phyloP scores from a whole-genome alignment of 2,888 invertebrate species.

The Galerucella pusilla region DNA sequence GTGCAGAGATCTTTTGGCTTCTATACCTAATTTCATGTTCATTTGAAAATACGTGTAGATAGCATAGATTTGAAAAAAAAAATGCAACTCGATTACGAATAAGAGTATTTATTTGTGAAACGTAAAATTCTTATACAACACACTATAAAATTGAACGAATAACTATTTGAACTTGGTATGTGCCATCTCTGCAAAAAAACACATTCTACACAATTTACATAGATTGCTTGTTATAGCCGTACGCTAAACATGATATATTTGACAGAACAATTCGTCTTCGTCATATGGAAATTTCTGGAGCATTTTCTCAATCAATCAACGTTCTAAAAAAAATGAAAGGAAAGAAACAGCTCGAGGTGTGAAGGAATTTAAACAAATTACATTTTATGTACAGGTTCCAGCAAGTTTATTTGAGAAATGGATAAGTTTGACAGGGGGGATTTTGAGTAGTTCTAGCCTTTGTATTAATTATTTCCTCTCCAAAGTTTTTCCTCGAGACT shows the following conservation, averaged over 20 bases:
- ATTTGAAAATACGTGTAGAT: too few relatives aligned
- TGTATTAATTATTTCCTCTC: too few relatives aligned
- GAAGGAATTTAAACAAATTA: neutral
- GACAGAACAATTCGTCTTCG: constrained; percentile 33
- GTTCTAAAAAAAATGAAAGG: constrained; percentile 9
- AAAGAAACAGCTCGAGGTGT: neutral
- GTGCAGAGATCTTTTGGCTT: too few relatives aligned
- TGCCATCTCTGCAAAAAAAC: constrained; percentile 2
- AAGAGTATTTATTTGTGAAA: too few relatives aligned
- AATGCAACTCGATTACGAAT: too few relatives aligned
- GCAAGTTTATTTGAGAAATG: too few relatives aligned
- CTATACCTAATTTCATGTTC: too few relatives aligned
- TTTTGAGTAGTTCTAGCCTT: too few relatives aligned
- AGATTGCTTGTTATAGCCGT: constrained; percentile 46
- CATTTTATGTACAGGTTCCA: neutral
- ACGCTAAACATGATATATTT: constrained; percentile 20
- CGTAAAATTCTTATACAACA: too few relatives aligned
- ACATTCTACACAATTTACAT: constrained; percentile 44
- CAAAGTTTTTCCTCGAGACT: too few relatives aligned
- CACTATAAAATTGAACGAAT: neutral
- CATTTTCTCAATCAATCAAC: constrained; percentile 19
- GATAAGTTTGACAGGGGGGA: too few relatives aligned
- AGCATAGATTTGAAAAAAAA: too few relatives aligned
- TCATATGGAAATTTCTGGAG: constrained; percentile 25
- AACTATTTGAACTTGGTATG: constrained; percentile 2